Conservation (phyloP, 2,113 vertebrate species). For the Platichthys flesus region DNA sequence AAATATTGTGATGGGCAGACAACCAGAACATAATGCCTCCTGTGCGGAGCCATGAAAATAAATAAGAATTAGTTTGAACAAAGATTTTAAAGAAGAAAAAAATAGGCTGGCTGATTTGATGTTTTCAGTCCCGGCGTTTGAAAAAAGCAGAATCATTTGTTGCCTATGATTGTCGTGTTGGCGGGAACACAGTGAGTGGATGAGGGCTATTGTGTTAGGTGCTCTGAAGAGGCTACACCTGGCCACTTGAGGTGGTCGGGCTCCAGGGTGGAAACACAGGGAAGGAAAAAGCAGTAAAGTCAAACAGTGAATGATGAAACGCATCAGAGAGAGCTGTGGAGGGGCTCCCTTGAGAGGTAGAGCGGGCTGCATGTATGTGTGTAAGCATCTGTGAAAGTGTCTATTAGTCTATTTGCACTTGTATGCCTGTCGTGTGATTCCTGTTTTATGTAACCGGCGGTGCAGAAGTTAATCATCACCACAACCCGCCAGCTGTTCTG, state of each 20-base stretch:
- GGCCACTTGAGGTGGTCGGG: slow-evolving; percentile 56
- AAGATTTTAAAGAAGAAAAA: slow-evolving; percentile 33
- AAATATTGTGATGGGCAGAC: not conserved
- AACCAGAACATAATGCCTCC: not conserved
- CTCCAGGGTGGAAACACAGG: slow-evolving; percentile 33
- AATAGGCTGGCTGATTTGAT: slow-evolving; percentile 34
- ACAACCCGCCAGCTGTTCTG: slow-evolving; percentile 56
- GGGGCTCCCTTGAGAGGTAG: slow-evolving; percentile 35
- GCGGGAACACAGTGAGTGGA: not conserved
- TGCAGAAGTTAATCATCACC: slow-evolving; percentile 49
- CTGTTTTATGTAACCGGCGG: slow-evolving; percentile 18
- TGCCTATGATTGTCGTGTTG: slow-evolving; percentile 45
- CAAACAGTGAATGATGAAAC: slow-evolving; percentile 64
- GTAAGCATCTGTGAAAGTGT: not conserved
- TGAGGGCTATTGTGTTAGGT: not conserved
- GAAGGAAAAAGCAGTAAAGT: slow-evolving; percentile 58
- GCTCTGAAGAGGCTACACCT: slow-evolving; percentile 63
- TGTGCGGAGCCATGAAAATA: not conserved
- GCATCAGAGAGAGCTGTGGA: slow-evolving; percentile 47
- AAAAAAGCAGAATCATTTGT: slow-evolving; percentile 55
- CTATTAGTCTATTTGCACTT: slow-evolving; percentile 2
- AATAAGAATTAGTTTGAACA: not conserved
- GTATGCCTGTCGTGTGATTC: slow-evolving; percentile 1
- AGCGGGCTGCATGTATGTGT: not conserved
- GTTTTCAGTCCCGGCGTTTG: slow-evolving; percentile 38